phyloP scores from a whole-genome alignment of 2,888 invertebrate genomes.

The Nysson spinosus region DNA sequence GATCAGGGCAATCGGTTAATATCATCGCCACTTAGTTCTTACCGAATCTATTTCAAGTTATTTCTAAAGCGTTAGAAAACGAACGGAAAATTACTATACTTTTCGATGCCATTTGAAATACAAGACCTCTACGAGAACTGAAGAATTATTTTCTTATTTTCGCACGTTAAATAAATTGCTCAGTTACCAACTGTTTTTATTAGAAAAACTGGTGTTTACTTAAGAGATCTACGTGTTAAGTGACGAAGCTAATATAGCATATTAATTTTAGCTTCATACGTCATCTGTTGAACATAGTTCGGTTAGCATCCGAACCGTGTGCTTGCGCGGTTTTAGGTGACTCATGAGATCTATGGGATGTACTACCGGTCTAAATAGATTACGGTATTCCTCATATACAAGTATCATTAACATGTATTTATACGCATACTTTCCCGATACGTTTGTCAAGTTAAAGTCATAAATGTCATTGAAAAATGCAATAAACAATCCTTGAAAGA shows the following conservation, averaged over 20 bases:
- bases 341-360: constrained; percentile 25
- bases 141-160: too few relatives aligned
- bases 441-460: too few relatives aligned
- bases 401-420: constrained; percentile 3
- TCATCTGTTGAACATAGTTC: constrained; percentile 34
- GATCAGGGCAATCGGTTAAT: constrained; percentile 51
- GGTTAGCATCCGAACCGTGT: constrained; percentile 2
- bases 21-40: background rate
- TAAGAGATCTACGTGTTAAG: constrained; percentile 43
- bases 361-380: constrained; percentile 13
- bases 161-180: too few relatives aligned
- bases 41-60: too few relatives aligned
- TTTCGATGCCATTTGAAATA: too few relatives aligned
- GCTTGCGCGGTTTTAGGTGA: constrained; percentile 16
- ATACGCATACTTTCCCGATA: background rate
- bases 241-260: constrained; percentile 33
- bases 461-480: background rate
- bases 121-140: too few relatives aligned
- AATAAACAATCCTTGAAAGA: too few relatives aligned
- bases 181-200: background rate
- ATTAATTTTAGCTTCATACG: constrained; percentile 43
- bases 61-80: too few relatives aligned
- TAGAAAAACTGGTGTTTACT: constrained; percentile 20
- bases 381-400: background rate
- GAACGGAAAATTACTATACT: too few relatives aligned